Evolutionary conservation across 2,888 invertebrate species (phyloP).

Genomic region (Drosophila melanosoma): DNA sequence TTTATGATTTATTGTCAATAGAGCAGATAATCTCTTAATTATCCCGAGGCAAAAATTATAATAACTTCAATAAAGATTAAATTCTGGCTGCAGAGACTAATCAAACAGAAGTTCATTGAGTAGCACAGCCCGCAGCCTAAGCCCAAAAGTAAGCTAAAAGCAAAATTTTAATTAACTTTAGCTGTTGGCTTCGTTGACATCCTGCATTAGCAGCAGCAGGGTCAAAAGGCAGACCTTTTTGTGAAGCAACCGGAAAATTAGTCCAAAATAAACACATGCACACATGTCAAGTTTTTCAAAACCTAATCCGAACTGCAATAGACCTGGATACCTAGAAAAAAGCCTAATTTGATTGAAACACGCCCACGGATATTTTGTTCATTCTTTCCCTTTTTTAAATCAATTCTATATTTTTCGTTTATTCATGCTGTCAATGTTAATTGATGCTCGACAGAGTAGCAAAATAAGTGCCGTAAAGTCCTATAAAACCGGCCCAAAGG

Average conservation of each 20-base stretch:
- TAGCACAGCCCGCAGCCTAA: constrained; percentile 46
- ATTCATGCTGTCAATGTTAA: constrained; percentile 70
- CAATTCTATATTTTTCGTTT: constrained; percentile 46
- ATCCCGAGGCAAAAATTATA: constrained; percentile 14
- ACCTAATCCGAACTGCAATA: constrained; percentile 19
- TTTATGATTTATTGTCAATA: constrained; percentile 22
- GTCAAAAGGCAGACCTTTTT: constrained; percentile 20
- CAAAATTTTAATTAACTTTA: constrained; percentile 74
- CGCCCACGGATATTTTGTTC: constrained; percentile 1
- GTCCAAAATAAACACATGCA: constrained; percentile 27
- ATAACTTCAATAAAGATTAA: constrained; percentile 42
- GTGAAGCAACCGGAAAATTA: constrained; percentile 16
- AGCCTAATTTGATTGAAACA: constrained; percentile 47
- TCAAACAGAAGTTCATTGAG: constrained; percentile 31
- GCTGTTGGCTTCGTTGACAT: constrained; percentile 28
- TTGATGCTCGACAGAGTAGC: constrained; percentile 61
- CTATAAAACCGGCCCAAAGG: constrained; percentile 42
- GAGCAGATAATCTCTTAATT: constrained; percentile 9
- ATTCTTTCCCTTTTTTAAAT: constrained; percentile 12
- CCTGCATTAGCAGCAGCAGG: background rate
- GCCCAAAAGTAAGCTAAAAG: constrained; percentile 62
- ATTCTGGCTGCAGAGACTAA: constrained; percentile 16
- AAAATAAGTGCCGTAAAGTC: constrained; percentile 45
- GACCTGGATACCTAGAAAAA: constrained; percentile 18
- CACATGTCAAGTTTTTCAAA: constrained; percentile 8